Evolutionary conservation across 2,797 vertebrate genomes (phyloP).

Genomic region (Zenarchopterus dispar): DNA sequence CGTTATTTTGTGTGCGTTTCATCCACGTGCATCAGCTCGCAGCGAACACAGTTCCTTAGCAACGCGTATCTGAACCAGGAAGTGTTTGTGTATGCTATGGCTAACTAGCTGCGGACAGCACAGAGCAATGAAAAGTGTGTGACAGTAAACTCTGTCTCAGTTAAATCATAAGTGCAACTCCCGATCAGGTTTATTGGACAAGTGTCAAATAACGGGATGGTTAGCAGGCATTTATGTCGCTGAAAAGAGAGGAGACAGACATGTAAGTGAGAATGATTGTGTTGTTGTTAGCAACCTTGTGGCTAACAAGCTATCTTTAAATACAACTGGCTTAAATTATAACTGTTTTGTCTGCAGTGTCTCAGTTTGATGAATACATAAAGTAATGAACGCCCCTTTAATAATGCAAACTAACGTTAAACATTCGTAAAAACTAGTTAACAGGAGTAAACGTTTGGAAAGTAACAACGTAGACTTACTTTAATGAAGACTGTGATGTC

Average conservation of each 20-base stretch:
- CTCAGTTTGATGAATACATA: neutral
- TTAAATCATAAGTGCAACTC: neutral
- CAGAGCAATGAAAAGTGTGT: conserved; percentile 33
- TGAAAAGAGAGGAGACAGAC: conserved; percentile 17
- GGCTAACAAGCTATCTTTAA: conserved; percentile 61
- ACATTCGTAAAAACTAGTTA: neutral
- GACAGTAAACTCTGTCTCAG: conserved; percentile 42
- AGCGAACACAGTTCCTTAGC: conserved; percentile 70
- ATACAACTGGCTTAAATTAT: conserved; percentile 17
- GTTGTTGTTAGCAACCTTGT: conserved; percentile 42
- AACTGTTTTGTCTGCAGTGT: neutral
- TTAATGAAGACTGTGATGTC: no score
- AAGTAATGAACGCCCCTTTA: neutral
- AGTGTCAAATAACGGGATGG: conserved; percentile 4
- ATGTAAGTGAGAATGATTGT: conserved; percentile 60
- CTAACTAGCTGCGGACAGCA: conserved; percentile 42
- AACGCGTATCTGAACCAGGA: conserved; percentile 80
- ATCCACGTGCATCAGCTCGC: conserved; percentile 52
- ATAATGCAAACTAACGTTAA: neutral
- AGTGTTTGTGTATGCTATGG: conserved; percentile 60
- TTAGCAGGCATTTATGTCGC: conserved; percentile 10
- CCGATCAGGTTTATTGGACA: neutral
- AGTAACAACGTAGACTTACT: no score
- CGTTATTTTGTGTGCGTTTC: neutral
- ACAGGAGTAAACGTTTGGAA: no score